These are phyloP conservation scores for Rhombomys opimus DNA, from an alignment of 2,113 vertebrate species.

Conservation along the genomic window DNA sequence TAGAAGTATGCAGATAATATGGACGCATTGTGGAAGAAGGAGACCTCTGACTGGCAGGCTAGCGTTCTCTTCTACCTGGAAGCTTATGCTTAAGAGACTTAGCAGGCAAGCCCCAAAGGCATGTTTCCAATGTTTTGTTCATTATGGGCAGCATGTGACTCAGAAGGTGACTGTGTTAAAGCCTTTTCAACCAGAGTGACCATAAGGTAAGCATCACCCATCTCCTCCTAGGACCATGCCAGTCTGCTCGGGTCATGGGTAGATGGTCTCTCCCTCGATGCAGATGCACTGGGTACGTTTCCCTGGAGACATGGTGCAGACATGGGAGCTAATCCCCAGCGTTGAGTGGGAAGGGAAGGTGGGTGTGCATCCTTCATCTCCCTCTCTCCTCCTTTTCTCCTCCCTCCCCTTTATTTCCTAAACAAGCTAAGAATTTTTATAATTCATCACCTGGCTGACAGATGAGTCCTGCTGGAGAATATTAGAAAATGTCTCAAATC, in stretches of 20 bases:
- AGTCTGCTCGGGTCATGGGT: neutral
- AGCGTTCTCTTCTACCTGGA: neutral
- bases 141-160: neutral
- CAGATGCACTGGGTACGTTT: neutral
- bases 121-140: neutral
- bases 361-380: constrained; percentile 51
- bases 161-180: fast-evolving
- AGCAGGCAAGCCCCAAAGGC: fast-evolving
- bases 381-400: neutral
- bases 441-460: constrained; percentile 99
- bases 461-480: constrained; percentile 99
- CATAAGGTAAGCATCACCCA: fast-evolving
- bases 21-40: no score
- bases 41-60: no score
- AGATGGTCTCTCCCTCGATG: fast-evolving
- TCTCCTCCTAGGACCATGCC: neutral
- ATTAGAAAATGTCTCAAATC: constrained; percentile 99
- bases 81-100: neutral
- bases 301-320: neutral
- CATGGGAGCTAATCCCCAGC: constrained; percentile 5
- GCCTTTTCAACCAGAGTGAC: neutral
- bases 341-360: constrained; percentile 65
- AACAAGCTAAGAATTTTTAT: constrained; percentile 99
- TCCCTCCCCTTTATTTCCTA: constrained; percentile 88
- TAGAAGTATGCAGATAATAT: fast-evolving